Percentiles rank a stretch among this genome's conserved stretches.
phyloP scores from a whole-genome alignment of 2,113 vertebrate genomes.

The Siniperca knerii region DNA sequence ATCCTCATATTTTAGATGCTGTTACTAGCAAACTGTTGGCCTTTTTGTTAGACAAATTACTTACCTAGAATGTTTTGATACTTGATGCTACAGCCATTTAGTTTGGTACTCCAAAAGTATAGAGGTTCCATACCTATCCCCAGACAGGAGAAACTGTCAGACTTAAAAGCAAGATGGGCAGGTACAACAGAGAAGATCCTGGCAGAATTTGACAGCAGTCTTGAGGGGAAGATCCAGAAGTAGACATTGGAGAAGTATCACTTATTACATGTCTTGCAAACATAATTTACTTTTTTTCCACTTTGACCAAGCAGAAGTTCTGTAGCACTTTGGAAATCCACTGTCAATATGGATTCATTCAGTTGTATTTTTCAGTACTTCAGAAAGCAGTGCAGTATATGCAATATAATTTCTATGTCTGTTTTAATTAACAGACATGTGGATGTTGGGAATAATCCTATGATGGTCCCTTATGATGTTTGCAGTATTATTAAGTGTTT shows the following conservation, averaged over 20 bases:
- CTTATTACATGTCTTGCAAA: neutral
- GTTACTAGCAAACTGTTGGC: too few species aligned
- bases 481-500: conserved; percentile 20
- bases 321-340: neutral
- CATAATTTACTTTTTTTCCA: neutral
- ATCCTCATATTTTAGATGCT: neutral
- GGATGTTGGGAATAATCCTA: conserved; percentile 1
- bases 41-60: neutral
- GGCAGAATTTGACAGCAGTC: neutral
- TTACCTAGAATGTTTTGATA: neutral
- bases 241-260: neutral
- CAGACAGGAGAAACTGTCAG: neutral
- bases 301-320: neutral
- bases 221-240: neutral
- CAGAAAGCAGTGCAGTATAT: neutral
- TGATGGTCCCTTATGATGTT: conserved; percentile 23
- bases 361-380: neutral
- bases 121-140: neutral
- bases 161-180: neutral
- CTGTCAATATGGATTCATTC: neutral
- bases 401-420: neutral
- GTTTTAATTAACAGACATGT: conserved; percentile 44
- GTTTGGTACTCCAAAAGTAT: neutral
- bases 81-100: neutral
- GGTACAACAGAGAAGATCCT: neutral